These are phyloP conservation scores for Silurus glanis DNA, from an alignment of 2,113 vertebrate genomes.

Conservation along the genomic window DNA sequence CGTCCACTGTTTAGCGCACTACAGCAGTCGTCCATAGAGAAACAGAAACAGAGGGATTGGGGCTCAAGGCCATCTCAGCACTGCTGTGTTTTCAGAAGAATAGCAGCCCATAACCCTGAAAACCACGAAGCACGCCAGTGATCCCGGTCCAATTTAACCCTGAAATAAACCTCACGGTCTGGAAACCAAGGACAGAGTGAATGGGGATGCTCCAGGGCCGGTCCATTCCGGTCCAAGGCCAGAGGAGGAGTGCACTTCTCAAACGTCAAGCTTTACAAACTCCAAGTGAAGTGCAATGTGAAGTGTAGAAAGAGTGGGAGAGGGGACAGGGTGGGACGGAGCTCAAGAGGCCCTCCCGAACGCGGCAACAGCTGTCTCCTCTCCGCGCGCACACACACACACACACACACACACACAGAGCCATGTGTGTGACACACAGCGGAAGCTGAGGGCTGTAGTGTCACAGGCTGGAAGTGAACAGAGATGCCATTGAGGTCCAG, in stretches of 20 bases:
- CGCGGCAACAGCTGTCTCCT: constrained; percentile 62
- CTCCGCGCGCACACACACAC: constrained; percentile 38
- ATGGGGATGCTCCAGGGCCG: not conserved
- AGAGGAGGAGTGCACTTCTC: not conserved
- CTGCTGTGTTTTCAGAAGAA: constrained; percentile 1
- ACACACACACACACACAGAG: constrained; percentile 46
- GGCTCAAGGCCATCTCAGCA: not conserved
- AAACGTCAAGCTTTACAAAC: constrained; percentile 35
- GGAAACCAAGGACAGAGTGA: not conserved
- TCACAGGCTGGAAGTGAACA: constrained; percentile 59
- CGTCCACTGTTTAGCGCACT: constrained; percentile 4
- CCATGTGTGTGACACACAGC: constrained; percentile 21
- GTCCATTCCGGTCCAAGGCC: constrained; percentile 15
- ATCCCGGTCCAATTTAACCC: constrained; percentile 8
- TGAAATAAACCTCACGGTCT: not conserved
- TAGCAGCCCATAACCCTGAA: constrained; percentile 24
- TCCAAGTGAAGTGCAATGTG: constrained; percentile 49
- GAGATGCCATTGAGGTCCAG: constrained; percentile 68
- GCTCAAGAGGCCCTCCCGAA: constrained; percentile 60
- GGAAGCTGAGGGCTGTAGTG: constrained; percentile 46
- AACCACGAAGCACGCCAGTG: constrained; percentile 18
- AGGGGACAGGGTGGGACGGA: constrained; percentile 65
- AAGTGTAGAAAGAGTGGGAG: constrained; percentile 56
- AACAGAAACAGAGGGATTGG: not conserved
- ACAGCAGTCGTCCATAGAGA: constrained; percentile 21